Evolutionary conservation across 1,140 invertebrate genomes (phyloP).

Genomic region (Thaumetopoea pityocampa): DNA sequence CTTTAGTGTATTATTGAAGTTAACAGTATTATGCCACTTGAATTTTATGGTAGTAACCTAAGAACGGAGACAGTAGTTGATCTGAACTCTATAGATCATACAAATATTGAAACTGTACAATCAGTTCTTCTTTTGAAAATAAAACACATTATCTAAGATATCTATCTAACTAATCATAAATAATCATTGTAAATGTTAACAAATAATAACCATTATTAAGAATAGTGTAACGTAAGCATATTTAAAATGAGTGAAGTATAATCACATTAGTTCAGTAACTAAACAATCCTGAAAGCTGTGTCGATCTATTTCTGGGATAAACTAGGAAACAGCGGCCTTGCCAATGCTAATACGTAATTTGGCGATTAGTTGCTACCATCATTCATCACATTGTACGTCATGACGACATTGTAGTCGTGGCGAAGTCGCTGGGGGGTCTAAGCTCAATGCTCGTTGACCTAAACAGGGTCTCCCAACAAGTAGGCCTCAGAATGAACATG

Average conservation of each 20-base stretch:
- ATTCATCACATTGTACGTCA: conserved; percentile 21
- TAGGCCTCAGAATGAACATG: too few relatives aligned
- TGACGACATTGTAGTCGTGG: conserved; percentile 1
- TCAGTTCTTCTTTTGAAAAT: too few relatives aligned
- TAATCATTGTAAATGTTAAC: too few relatives aligned
- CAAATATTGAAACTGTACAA: too few relatives aligned
- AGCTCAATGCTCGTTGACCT: not conserved
- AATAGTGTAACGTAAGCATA: not conserved
- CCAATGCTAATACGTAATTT: conserved; percentile 37
- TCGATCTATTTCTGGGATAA: conserved; percentile 31
- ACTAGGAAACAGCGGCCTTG: conserved; percentile 31
- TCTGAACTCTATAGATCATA: too few relatives aligned
- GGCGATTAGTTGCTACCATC: conserved; percentile 15
- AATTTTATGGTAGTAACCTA: too few relatives aligned
- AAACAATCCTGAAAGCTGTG: conserved; percentile 20
- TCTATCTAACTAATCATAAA: too few relatives aligned
- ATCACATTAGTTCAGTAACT: conserved; percentile 18
- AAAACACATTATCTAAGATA: too few relatives aligned
- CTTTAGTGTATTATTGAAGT: too few relatives aligned
- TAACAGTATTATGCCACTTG: too few relatives aligned
- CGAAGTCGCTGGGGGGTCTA: not conserved
- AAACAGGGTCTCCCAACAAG: too few relatives aligned
- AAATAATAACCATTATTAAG: not conserved
- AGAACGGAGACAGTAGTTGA: too few relatives aligned
- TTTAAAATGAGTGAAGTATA: not conserved